A percentile compares a stretch with the other conserved stretches of the same genome.
phyloP scores from a whole-genome alignment of 2,888 invertebrate species.

The Frankliniella intonsa region DNA sequence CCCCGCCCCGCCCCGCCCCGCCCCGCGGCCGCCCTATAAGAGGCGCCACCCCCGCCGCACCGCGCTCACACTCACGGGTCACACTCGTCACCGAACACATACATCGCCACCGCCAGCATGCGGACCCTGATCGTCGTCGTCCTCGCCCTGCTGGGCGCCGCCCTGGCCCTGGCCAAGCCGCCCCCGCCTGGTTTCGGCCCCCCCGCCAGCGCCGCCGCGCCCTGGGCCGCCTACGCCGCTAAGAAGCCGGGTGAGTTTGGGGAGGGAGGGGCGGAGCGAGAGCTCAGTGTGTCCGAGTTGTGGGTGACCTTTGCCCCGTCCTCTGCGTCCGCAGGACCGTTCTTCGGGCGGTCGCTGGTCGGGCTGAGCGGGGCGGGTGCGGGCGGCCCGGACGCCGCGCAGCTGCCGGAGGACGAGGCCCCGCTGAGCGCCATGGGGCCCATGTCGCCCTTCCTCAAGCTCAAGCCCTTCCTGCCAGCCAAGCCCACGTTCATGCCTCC shows the following conservation, averaged over 20 bases:
- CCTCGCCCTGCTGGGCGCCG: slow-evolving; percentile 44
- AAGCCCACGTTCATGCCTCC: slow-evolving; percentile 46
- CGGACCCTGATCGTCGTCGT: not conserved
- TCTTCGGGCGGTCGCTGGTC: not conserved
- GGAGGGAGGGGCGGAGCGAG: too few relatives aligned
- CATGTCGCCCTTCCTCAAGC: slow-evolving; percentile 35
- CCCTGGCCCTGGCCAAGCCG: slow-evolving; percentile 52
- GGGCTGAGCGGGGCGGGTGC: not conserved
- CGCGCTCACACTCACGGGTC: slow-evolving; percentile 46
- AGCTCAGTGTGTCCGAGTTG: too few relatives aligned
- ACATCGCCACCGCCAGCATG: slow-evolving; percentile 41
- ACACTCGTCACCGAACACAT: too few relatives aligned
- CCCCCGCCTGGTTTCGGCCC: slow-evolving; percentile 7
- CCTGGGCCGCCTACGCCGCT: slow-evolving; percentile 48
- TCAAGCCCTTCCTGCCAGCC: slow-evolving; percentile 42
- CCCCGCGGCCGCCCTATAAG: not conserved
- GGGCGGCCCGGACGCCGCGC: not conserved
- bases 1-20: slow-evolving; percentile 40
- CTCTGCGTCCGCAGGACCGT: not conserved
- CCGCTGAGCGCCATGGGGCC: slow-evolving; percentile 8
- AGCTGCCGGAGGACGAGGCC: not conserved
- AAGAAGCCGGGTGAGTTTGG: slow-evolving; percentile 42
- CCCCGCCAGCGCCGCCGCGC: slow-evolving; percentile 51
- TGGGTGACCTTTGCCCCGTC: not conserved
- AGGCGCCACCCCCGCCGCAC: slow-evolving; percentile 38